Evolutionary conservation across 2,888 invertebrate species (phyloP), one percentile per base, ranked within the genome.

Genomic region (Thereva nobilitata): DNA sequence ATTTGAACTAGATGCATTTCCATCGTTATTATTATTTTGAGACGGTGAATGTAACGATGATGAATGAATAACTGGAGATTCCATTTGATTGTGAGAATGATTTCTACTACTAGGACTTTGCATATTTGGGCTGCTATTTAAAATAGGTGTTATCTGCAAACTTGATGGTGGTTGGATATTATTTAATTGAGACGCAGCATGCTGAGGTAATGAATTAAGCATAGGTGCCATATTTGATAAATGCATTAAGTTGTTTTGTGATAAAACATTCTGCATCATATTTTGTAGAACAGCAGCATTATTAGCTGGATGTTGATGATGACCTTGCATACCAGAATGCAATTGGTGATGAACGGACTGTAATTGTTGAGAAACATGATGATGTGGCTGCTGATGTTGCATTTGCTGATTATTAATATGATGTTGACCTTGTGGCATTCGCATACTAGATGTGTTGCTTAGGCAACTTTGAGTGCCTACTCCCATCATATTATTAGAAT

Each of bases 201-300:
- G 70, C 37, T 59, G 52, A 35, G 68, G 70, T 54, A 72, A 61
- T 38, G 70, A 67, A 61, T 72, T 74, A 50, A 75, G 54, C 71
- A 74, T 73, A 1, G 74, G 74, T 5, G 72, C 70, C 72, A 75
- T 74, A 59, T 73, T 73, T 6, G 77, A 74, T 68, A 79, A 71
- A 70, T 79, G 79, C 75, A 79, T 76, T 44, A 78, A 71, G 74
- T 77, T 78, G 40, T 71, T 71, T 68, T 72, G 72, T 8, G 68
- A 59, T 1, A 72, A 44, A 23, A 76, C 76, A 70, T 78, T 80
- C 68, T 79, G 79, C 77, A 80, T 77, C 71, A 78, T 76, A 68
- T 76, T 78, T 59, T 78, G 79, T 5, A 70, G 61, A 4, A 67
- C 59, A 5, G 68, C 68, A 2, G 66, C 67, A 67, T 70, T 71